phyloP scores from a whole-genome alignment of 2,113 vertebrate species.

The Tragulus kanchil region DNA sequence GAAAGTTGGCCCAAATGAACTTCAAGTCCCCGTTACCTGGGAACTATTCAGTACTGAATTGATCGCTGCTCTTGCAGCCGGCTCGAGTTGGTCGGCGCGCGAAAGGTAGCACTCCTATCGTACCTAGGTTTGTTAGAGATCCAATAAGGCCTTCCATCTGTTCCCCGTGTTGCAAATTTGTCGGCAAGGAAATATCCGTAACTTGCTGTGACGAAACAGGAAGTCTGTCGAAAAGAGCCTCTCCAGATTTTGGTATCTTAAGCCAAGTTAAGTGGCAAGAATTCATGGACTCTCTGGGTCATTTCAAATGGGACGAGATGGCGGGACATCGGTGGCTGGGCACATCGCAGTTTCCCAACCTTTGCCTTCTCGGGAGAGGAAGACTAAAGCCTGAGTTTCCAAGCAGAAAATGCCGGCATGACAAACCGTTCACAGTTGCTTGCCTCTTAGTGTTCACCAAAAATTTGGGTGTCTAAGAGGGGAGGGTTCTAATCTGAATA shows the following conservation, averaged over 20 bases:
- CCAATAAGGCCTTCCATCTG: neutral
- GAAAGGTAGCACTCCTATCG: neutral
- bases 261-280: neutral
- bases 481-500: neutral
- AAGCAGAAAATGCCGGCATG: neutral
- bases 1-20: neutral
- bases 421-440: neutral
- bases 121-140: neutral
- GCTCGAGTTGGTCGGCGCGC: neutral
- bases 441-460: neutral
- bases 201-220: no score
- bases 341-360: neutral
- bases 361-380: neutral
- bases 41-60: neutral
- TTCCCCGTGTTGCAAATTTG: no score
- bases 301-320: neutral
- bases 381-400: neutral
- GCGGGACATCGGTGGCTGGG: neutral
- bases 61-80: neutral
- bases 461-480: neutral
- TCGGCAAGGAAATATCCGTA: no score
- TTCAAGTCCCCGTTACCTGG: neutral
- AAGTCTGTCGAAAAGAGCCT: neutral
- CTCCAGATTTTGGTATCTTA: neutral
- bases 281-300: neutral